Evolutionary conservation across 2,113 vertebrate species (phyloP), one percentile per base, ranked within the genome.

Genomic region (Oplegnathus fasciatus): DNA sequence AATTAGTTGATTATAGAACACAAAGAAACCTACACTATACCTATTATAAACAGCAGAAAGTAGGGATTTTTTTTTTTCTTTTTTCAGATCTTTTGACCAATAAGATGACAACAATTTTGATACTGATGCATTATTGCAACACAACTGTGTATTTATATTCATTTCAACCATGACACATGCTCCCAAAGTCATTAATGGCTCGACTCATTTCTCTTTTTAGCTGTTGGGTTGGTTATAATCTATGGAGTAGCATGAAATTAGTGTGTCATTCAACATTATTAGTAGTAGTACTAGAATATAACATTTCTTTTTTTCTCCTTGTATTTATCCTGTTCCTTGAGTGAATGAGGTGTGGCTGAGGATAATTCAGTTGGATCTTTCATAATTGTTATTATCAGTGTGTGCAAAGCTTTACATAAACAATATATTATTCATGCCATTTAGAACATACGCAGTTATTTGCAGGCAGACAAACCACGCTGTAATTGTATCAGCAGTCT

Each of bases 1-100:
- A 69, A 79, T 46, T 58, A 58, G 32, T 30, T 74, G 57, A 75
- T 65, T 68, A 10, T 73, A 74, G 37, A 69, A 65, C 32, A 65
- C 55, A 73, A 46, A 67, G 20, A 42, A 26, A 42, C 54, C 6
- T 44, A 9, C 17, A 32, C 32, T 34, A 30, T 17, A 14, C 26
- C 18, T 10, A 28, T 28, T 26, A 26, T 18, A 50, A 52, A 69
- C 3, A 52, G n/a, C 22, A 34, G 5, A 46, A 46, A 68, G 13
- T 32, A 7, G n/a, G 44, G 17, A 4, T 37, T 37, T 37, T 37
- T 37, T 37, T 37, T 37, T 37, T 37, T 37, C 6, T 37, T 6
- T 37, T 37, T 37, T 54, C 26, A 8, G 17, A 60, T 28, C 7
- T n/a, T 50, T 57, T 42, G 54, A 28, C 34, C 17, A 55, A 9